phyloP scores from a whole-genome alignment of 2,113 vertebrate genomes.

The Podarcis muralis region DNA sequence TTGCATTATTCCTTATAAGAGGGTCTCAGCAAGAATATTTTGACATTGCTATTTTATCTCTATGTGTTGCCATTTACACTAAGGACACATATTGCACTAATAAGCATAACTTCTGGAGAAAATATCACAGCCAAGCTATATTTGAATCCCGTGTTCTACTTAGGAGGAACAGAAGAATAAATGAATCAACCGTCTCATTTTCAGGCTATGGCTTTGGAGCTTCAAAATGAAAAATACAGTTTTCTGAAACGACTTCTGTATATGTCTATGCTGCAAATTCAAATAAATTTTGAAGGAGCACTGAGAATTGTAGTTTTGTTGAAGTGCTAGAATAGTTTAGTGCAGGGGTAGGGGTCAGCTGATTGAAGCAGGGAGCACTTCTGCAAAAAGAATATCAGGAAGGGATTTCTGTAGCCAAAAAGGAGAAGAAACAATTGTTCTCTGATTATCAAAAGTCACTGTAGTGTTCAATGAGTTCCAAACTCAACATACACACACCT shows the following conservation, averaged over 20 bases:
- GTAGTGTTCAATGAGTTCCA: not conserved
- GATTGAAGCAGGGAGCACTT: too few relatives aligned
- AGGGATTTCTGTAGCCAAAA: not conserved
- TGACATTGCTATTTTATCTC: constrained; percentile 9
- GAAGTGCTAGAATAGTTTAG: not conserved
- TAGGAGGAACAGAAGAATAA: not conserved
- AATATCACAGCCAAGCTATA: not conserved
- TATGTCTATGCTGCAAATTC: not conserved
- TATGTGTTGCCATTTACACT: not conserved
- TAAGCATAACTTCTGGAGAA: not conserved
- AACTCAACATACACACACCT: not conserved
- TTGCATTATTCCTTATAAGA: not conserved
- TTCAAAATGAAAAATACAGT: not conserved
- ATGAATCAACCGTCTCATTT: not conserved
- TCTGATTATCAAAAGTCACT: not conserved
- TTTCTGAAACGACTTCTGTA: not conserved
- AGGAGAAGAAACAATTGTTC: not conserved
- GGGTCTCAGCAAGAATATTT: constrained; percentile 5
- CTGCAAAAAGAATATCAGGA: too few relatives aligned
- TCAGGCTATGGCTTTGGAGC: not conserved
- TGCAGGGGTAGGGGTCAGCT: not conserved
- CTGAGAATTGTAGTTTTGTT: not conserved
- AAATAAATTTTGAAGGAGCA: not conserved
- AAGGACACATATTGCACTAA: not conserved
- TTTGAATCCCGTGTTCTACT: not conserved